Evolutionary conservation across 2,888 invertebrate species (phyloP), one percentile per base, ranked within the genome.

Genomic region (Agriopis aurantiaria): DNA sequence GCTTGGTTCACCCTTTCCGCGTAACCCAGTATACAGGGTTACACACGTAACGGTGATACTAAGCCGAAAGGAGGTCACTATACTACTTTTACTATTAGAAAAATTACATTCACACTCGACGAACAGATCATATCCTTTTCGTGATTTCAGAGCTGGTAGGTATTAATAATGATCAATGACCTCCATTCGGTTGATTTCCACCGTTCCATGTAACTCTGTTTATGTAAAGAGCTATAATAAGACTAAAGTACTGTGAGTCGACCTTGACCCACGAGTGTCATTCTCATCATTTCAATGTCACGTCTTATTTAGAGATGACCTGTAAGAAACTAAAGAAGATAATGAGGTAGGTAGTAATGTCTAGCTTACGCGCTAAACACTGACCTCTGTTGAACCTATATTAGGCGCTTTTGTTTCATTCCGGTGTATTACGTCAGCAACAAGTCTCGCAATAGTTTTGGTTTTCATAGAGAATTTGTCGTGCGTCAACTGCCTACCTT

Each of bases 371-470:
- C 10, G 23, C 62, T 62, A 33, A 53, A 23, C 12, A 46, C 45
- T 62, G 62, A 62, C 62, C 62, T 62, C 62, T 33, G 53, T n/a
- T 62, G 62, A 53, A 58, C 52, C 62, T 62, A 62, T 53, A 62
- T 61, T 61, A 62, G 62, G 62, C 17, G 43, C 61, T 43, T 43
- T 52, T 61, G 53, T 58, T 23, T 58, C 45, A 57, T 57, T 14
- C 46, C 8, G n/a, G 33, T 33, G 23, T 58, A 46, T 58, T 58
- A 58, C 33, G 46, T 48, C 46, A 58, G 46, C 17, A 12, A 17
- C 12, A 57, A 14, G 17, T 58, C 33, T 46, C n/a, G 58, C 43
- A 57, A 57, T 57, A 14, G 58, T 46, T 58, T 58, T 46, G 33
- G 33, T 14, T 45, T 58, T 17, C 6, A 46, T 46, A 56, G 17